These are phyloP conservation scores for Tenthredo livida DNA, from an alignment of 2,888 invertebrate genomes.

Conservation along the genomic window DNA sequence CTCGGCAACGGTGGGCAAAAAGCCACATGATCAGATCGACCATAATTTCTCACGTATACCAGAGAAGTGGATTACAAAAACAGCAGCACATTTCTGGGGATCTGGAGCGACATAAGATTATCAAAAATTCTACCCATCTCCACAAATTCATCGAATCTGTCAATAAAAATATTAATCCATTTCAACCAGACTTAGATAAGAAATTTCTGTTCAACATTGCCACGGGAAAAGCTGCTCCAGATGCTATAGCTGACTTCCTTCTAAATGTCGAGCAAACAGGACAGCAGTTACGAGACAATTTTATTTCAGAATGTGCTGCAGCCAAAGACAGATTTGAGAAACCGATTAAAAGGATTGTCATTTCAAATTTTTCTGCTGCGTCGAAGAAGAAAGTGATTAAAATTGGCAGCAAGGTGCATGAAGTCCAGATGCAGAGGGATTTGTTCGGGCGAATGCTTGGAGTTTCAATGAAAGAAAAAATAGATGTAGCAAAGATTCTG, in stretches of 20 bases:
- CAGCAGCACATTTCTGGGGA: constrained; percentile 52
- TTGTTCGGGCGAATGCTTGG: constrained; percentile 66
- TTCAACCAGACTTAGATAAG: constrained; percentile 59
- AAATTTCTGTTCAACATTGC: constrained; percentile 61
- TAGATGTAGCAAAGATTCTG: constrained; percentile 63
- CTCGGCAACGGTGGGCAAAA: constrained; percentile 62
- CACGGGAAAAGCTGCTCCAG: constrained; percentile 53
- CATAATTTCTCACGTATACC: constrained; percentile 58
- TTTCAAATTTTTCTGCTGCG: constrained; percentile 49
- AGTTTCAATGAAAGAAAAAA: constrained; percentile 59
- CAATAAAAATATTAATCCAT: constrained; percentile 61
- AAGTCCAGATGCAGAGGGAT: constrained; percentile 65
- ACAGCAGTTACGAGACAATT: constrained; percentile 39
- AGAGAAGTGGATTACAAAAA: constrained; percentile 54
- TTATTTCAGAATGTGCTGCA: constrained; percentile 52
- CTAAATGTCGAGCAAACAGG: constrained; percentile 32
- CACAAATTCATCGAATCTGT: constrained; percentile 46
- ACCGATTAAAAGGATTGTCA: constrained; percentile 32
- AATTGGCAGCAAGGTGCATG: constrained; percentile 63
- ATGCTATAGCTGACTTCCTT: neutral
- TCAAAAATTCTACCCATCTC: constrained; percentile 13
- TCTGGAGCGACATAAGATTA: constrained; percentile 48
- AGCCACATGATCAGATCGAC: constrained; percentile 57
- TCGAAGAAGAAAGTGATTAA: constrained; percentile 57
- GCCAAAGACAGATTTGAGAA: constrained; percentile 49